Conservation (phyloP, 2,113 vertebrate species). For the Balaeniceps rex region DNA sequence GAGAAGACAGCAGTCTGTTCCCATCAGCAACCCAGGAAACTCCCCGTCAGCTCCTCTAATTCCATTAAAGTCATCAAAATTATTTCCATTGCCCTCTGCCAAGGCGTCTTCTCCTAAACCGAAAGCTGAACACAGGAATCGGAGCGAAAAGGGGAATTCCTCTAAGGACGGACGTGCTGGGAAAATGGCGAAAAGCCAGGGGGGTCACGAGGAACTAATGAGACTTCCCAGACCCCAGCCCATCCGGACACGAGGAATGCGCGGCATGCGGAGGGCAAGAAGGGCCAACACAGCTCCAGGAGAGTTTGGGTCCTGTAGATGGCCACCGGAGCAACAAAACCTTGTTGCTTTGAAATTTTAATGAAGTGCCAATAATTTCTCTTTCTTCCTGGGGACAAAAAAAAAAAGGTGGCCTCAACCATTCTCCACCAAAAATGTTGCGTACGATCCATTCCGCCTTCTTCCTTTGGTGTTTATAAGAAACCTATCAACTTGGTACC, state of each 20-base stretch:
- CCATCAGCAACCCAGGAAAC: not conserved
- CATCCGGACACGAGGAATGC: slow-evolving; percentile 12
- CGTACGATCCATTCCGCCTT: not conserved
- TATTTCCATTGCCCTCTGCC: not conserved
- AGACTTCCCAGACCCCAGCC: slow-evolving; percentile 10
- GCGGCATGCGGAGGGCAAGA: not conserved
- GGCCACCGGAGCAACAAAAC: not conserved
- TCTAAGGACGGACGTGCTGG: not conserved
- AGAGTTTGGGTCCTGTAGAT: not conserved
- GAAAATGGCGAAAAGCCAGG: not conserved
- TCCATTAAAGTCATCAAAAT: not conserved
- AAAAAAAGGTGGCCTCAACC: not conserved
- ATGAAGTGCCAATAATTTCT: not conserved
- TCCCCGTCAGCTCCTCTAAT: not conserved
- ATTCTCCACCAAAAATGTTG: not conserved
- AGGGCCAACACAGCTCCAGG: not conserved
- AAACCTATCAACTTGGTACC: not conserved
- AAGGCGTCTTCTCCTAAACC: not conserved
- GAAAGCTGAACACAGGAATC: not conserved
- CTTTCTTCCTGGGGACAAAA: not conserved
- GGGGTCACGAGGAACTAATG: not conserved
- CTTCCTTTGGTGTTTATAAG: not conserved
- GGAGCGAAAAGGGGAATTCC: not conserved
- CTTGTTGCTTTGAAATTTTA: not conserved
- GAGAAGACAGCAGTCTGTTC: not conserved